Base-by-base conservation (phyloP, 2,797 vertebrate species). In the Pelochelys cantorii region DNA sequence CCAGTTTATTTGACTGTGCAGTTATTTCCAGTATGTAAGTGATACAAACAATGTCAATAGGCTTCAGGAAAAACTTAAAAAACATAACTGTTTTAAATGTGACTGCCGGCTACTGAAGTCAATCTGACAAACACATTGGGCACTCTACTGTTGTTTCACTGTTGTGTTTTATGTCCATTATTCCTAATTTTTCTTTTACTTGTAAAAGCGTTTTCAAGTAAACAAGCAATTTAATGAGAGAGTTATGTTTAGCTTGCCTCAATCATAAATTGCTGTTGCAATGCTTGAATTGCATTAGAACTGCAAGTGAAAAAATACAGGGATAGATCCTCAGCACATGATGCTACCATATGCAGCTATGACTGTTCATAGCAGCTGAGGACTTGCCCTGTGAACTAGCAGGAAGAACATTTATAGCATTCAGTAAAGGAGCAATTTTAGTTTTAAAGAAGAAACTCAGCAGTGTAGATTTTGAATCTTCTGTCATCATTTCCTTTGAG, bases 191-290 rank as follows among this genome's bases (percentile, higher is more conserved):
- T 83, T 81, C 9, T 83, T 42, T 57, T 56, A 23, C 17, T 8
- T 15, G 79, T 53, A 89, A 57, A 7, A 10, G 74, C 25, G 12
- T 29, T 37, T 20, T 54, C 53, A 71, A 37, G 34, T 37, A 71
- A 20, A 71, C 37, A 37, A 37, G 68, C 11, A 37, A 37, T 23
- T 20, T 10, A 34, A 54, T 54, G 53, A 5, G 4, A 54, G 80
- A 52, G 31, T 42, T 17, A 77, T 15, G 31, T 11, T 37, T 83
- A 23, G 77, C 11, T 91, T 68, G 34, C 22, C 75, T 94, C 34
- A 93, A 12, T 14, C 81, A 2, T 89, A 95, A 11, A 34, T 92
- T 87, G 42, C 87, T 90, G 74, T 68, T 17, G 18, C 71, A 83
- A 55, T 12, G 85, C 4, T 88, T 4, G 84, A 84, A 87, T 90